These are phyloP conservation scores for Latrodectus geometricus DNA, from an alignment of 1,140 invertebrate species.

Conservation along the genomic window DNA sequence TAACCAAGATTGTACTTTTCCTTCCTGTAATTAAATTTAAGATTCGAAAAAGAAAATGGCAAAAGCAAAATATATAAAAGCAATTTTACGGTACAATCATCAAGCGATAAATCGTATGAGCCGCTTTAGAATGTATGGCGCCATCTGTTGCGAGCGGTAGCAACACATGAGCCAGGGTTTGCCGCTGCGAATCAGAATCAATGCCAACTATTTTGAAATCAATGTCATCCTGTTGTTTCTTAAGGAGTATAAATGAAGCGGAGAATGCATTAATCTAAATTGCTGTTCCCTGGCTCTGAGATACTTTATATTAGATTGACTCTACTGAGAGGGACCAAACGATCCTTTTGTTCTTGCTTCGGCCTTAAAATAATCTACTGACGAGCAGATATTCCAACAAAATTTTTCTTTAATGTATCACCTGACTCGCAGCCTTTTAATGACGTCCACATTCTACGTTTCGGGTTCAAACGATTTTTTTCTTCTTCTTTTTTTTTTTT, in stretches of 20 bases:
- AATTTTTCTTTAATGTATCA: constrained; percentile 18
- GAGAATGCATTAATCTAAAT: constrained; percentile 56
- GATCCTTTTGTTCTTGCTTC: constrained; percentile 11
- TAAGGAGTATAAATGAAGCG: constrained; percentile 60
- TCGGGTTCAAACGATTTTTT: too few relatives aligned
- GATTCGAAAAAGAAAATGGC: constrained; percentile 26
- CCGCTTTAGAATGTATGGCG: constrained; percentile 28
- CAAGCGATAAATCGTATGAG: constrained; percentile 43
- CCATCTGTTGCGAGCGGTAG: constrained; percentile 49
- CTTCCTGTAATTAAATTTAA: constrained; percentile 61
- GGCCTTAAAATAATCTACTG: constrained; percentile 1
- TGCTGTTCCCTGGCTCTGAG: constrained; percentile 26
- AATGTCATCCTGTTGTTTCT: constrained; percentile 55
- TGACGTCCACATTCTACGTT: too few relatives aligned
- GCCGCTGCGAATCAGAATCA: constrained; percentile 28
- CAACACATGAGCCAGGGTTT: constrained; percentile 30
- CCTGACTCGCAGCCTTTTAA: too few relatives aligned
- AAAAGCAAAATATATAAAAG: constrained; percentile 27
- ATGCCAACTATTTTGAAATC: constrained; percentile 60
- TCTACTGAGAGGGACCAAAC: constrained; percentile 3
- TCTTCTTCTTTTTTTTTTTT: too few relatives aligned
- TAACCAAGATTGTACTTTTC: constrained; percentile 45
- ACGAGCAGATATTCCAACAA: neutral
- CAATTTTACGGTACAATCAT: constrained; percentile 47
- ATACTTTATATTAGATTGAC: constrained; percentile 59